Evolutionary conservation across 2,888 invertebrate species (phyloP).

Genomic region (Noctuana brunneofusca): DNA sequence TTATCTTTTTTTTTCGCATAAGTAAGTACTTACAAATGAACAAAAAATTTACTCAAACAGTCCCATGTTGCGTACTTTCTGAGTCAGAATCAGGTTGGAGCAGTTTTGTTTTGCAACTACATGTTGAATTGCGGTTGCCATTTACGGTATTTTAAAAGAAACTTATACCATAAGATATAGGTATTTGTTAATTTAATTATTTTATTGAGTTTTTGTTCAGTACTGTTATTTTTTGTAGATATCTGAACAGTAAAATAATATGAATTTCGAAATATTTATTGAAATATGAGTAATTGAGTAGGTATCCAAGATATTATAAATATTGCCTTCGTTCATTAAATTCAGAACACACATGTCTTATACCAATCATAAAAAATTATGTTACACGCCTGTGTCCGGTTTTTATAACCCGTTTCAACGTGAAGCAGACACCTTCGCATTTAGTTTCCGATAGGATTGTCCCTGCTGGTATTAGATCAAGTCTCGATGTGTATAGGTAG

Average conservation of each 20-base stretch:
- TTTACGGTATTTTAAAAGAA: conserved; percentile 54
- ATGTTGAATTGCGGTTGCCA: conserved; percentile 51
- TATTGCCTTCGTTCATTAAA: neutral
- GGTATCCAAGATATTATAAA: neutral
- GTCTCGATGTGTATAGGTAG: neutral
- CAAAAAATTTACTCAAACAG: conserved; percentile 23
- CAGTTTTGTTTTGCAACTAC: conserved; percentile 59
- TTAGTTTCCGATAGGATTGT: conserved; percentile 6
- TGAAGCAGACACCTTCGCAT: conserved; percentile 10
- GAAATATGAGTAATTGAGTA: too few relatives aligned
- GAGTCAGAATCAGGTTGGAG: conserved; percentile 56
- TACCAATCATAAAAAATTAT: neutral
- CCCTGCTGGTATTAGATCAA: conserved; percentile 3
- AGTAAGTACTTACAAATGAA: neutral
- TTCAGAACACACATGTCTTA: neutral
- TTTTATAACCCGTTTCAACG: conserved; percentile 16
- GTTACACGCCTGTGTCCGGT: conserved; percentile 11
- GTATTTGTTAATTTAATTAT: conserved; percentile 23
- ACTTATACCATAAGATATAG: conserved; percentile 42
- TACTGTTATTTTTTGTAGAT: neutral
- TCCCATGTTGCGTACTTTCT: conserved; percentile 46
- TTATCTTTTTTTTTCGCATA: too few relatives aligned
- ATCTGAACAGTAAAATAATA: neutral
- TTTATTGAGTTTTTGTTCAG: neutral
- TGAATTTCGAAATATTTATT: too few relatives aligned